Evolutionary conservation across 2,888 invertebrate genomes (phyloP).

Genomic region (Coelogynopora nodosa): DNA sequence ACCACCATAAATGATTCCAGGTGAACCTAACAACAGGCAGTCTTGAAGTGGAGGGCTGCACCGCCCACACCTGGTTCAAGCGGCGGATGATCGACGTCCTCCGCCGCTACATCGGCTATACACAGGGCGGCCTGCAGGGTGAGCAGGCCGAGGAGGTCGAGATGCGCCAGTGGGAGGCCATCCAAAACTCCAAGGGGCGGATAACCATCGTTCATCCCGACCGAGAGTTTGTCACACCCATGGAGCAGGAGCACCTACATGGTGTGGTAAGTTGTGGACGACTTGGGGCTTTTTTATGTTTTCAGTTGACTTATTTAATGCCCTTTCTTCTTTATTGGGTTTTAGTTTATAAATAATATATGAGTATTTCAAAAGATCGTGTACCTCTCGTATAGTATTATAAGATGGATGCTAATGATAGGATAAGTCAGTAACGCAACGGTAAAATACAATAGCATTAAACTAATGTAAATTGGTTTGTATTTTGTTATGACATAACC

Average conservation of each 20-base stretch:
- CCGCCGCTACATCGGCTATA: conserved; percentile 23
- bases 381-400: too few species aligned
- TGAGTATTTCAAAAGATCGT: too few species aligned
- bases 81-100: conserved; percentile 35
- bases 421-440: too few species aligned
- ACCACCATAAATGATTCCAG: neutral
- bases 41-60: conserved; percentile 17
- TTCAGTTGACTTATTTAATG: too few species aligned
- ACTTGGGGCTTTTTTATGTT: too few species aligned
- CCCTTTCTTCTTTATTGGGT: too few species aligned
- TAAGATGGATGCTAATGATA: too few species aligned
- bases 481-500: too few species aligned
- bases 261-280: conserved; percentile 38
- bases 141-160: neutral
- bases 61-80: conserved; percentile 38
- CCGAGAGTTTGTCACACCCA: neutral
- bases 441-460: too few species aligned
- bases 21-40: conserved; percentile 22
- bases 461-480: too few species aligned
- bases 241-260: conserved; percentile 38
- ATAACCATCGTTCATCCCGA: neutral
- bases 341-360: too few species aligned
- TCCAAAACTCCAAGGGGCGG: neutral
- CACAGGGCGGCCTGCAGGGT: neutral
- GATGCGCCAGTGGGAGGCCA: neutral